Evolutionary conservation across 92 coral and sea anemone genomes (phyloP), one percentile per base, ranked within the genome.

Genomic region (Porites cylindrica): DNA sequence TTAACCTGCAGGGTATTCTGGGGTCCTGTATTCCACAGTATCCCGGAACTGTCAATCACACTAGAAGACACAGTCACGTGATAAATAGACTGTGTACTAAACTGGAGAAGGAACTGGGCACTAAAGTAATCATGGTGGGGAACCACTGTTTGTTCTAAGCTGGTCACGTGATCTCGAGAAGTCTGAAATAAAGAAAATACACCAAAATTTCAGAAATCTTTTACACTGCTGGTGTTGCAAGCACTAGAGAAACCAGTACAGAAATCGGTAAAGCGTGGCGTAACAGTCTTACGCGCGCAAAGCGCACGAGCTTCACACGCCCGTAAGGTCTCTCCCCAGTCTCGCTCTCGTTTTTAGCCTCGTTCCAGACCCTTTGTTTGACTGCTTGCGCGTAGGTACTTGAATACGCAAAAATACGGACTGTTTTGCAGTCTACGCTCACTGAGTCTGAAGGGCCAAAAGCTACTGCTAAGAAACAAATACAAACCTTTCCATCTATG

Each of bases 61-160:
- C 97, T 93, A 1, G 98, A 81, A 50, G 82, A 91, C 24, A 97
- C 99, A 29, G 92, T 92, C 85, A 97, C 98, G 83, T 92, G 88
- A 92, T 97, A 91, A 21, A 92, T 86, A 64, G 91, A 80, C 47
- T 93, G 93, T 6, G 87, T 65, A 64, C 80, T 88, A 82, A 97
- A 95, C 58, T 97, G 94, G 73, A 97, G 95, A 53, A 97, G 96
- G 88, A 97, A 97, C 91, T 97, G 99, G 89, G 98, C 96, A 82
- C 99, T 95, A 88, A 97, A 97, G 86, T 97, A 97, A 78, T 97
- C 99, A 51, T 97, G 91, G 85, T 95, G 99, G 7, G 99, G 98
- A 29, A 91, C 89, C 19, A 97, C 99, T 0, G 95, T 92, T 81
- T 97, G 99, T 77, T 95, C 95, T 10, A 97, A 93, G 87, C 95